These are phyloP conservation scores for Epirrhoe tristata DNA, from an alignment of 2,888 invertebrate genomes.

Conservation along the genomic window DNA sequence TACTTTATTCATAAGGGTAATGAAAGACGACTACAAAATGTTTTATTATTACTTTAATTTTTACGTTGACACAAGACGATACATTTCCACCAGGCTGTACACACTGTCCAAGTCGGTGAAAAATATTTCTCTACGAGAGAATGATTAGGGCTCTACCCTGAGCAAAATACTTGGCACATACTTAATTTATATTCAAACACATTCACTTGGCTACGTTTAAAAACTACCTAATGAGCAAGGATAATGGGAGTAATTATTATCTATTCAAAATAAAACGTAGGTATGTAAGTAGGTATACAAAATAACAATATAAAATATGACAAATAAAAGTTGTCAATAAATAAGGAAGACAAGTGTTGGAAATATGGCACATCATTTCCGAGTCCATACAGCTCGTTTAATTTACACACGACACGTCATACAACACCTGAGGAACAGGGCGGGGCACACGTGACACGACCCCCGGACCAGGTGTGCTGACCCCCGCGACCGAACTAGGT, in stretches of 20 bases:
- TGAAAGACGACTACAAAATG: constrained; percentile 25
- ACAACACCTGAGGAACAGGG: neutral
- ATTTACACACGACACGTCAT: neutral
- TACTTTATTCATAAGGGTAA: constrained; percentile 5
- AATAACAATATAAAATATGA: constrained; percentile 26
- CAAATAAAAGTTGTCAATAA: constrained; percentile 17
- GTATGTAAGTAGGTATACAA: constrained; percentile 11
- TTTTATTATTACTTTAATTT: constrained; percentile 23
- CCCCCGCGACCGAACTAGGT: neutral
- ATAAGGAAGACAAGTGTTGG: constrained; percentile 23
- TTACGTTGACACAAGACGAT: constrained; percentile 27
- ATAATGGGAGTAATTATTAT: constrained; percentile 1
- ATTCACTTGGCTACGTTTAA: constrained; percentile 23
- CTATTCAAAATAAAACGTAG: constrained; percentile 1
- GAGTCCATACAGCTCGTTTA: neutral
- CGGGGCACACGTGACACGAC: neutral
- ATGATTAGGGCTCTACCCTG: constrained; percentile 39
- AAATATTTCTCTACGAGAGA: constrained; percentile 45
- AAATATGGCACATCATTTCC: constrained; percentile 22
- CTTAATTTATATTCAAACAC: constrained; percentile 24
- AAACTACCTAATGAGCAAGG: constrained; percentile 29
- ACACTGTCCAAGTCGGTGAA: constrained; percentile 8
- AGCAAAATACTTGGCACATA: constrained; percentile 56
- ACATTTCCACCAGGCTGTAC: constrained; percentile 8
- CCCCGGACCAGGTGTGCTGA: neutral